phyloP scores from a whole-genome alignment of 1,140 invertebrate genomes.

The Metopolophium dirhodum region DNA sequence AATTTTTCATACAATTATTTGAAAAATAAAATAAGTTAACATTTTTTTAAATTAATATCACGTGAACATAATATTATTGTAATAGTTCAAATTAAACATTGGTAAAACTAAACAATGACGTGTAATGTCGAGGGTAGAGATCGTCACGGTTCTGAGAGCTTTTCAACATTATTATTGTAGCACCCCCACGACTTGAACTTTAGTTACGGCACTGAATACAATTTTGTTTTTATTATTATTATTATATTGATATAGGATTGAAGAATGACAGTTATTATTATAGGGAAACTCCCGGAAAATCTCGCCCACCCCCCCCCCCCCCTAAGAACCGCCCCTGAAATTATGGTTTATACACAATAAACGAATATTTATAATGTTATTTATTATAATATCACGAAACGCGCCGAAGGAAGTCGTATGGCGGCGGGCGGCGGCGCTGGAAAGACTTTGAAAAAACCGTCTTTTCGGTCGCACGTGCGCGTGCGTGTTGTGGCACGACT shows the following conservation, averaged over 20 bases:
- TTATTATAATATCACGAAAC: not conserved
- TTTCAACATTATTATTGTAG: too few species aligned
- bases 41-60: too few species aligned
- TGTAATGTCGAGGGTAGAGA: too few species aligned
- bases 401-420: not conserved
- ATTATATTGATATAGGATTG: not conserved
- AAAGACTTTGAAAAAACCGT: constrained; percentile 14
- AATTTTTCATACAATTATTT: too few species aligned
- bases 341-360: not conserved
- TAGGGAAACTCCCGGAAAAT: not conserved
- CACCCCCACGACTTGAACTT: too few species aligned
- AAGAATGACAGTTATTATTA: not conserved
- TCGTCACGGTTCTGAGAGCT: too few species aligned
- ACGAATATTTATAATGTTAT: not conserved
- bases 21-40: too few species aligned
- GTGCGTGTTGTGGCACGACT: constrained; percentile 53
- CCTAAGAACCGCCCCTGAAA: not conserved
- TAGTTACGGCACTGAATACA: too few species aligned
- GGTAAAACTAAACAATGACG: too few species aligned
- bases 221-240: too few species aligned
- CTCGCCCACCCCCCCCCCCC: not conserved
- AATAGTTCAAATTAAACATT: too few species aligned
- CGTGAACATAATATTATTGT: too few species aligned
- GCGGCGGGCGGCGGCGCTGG: not conserved
- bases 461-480: not conserved